phyloP scores from a whole-genome alignment of 2,113 vertebrate genomes.

The Parus major region DNA sequence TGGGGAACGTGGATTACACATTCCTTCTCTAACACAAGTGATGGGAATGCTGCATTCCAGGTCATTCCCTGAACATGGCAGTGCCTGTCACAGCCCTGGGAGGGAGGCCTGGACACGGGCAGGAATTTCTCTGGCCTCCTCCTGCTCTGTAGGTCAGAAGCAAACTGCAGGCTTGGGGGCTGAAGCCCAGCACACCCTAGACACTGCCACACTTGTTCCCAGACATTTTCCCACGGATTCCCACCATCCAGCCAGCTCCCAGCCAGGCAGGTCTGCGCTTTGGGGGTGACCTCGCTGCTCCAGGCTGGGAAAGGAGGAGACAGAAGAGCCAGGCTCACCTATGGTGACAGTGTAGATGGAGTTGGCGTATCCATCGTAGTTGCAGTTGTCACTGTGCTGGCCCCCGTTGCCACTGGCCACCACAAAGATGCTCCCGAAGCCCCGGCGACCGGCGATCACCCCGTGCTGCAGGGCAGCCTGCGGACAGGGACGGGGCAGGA shows the following conservation, averaged over 20 bases:
- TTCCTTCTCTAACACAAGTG: not conserved
- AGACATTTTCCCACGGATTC: not conserved
- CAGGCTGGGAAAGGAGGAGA: not conserved
- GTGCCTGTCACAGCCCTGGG: accelerated
- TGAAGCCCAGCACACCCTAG: not conserved
- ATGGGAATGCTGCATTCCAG: not conserved
- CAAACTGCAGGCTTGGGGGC: not conserved
- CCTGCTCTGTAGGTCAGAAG: not conserved
- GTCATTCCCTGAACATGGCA: accelerated
- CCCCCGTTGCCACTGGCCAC: conserved; percentile 97
- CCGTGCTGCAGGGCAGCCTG: conserved; percentile 96
- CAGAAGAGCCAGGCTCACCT: conserved; percentile 65
- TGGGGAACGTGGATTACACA: accelerated
- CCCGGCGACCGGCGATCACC: conserved; percentile 89
- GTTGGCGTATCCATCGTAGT: conserved; percentile 97
- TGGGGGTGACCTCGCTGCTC: accelerated
- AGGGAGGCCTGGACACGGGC: accelerated
- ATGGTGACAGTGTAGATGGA: conserved; percentile 98
- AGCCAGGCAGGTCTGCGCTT: not conserved
- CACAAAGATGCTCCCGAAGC: conserved; percentile 96
- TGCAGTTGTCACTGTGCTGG: conserved; percentile 93
- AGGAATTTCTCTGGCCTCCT: not conserved
- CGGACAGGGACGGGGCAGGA: not conserved
- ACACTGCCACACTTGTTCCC: accelerated
- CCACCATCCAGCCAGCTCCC: not conserved